Base-by-base conservation (phyloP, 2,888 invertebrate genomes). In the Horisme vitalbata region DNA sequence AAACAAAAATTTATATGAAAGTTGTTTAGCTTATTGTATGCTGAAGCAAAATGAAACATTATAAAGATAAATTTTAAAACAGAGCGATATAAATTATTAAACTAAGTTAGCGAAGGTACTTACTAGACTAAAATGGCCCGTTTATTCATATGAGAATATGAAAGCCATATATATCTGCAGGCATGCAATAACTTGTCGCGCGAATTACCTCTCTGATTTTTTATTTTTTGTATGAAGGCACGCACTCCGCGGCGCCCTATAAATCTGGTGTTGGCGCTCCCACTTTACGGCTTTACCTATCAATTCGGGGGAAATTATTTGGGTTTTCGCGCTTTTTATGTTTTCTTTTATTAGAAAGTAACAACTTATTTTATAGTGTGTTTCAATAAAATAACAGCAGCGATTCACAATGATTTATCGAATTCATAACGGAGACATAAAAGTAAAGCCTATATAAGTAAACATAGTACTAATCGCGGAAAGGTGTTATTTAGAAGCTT, bases 141-240 rank as follows among this genome's bases (percentile, higher is more conserved):
- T 69, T 78, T 78, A 79, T 79, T 79, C 78, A 78, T 77, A 77
- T 68, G 75, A 67, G 75, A 74, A 73, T 75, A 76, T 74, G 75
- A 75, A 73, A 72, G 65, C 66, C 74, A 69, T 77, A 82, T 78
- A 83, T 83, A 80, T 79, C 75, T 77, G 71, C 70, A 74, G 74
- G 74, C 65, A 61, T 53, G 84, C 78, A 80, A 84, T 87, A 88
- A 87, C 76, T 83, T 85, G 82, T 83, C 77, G 75, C 75, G 73
- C 65, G 81, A 85, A 83, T 86, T 85, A 87, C 88, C 85, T 84
- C 79, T 79, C 77, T 78, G 79, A 73, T 83, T 80, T 6, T 80
- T 84, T 86, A 73, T 83, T 80, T 6, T 80, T 84, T 86, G 85
- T 85, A 83, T 83, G 79, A 80, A 83, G 78, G 77, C 80, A 81